Percentiles rank a stretch among this genome's conserved stretches.
These are phyloP conservation scores for Anseranas semipalmata DNA, from an alignment of 2,113 vertebrate species.

Conservation along the genomic window DNA sequence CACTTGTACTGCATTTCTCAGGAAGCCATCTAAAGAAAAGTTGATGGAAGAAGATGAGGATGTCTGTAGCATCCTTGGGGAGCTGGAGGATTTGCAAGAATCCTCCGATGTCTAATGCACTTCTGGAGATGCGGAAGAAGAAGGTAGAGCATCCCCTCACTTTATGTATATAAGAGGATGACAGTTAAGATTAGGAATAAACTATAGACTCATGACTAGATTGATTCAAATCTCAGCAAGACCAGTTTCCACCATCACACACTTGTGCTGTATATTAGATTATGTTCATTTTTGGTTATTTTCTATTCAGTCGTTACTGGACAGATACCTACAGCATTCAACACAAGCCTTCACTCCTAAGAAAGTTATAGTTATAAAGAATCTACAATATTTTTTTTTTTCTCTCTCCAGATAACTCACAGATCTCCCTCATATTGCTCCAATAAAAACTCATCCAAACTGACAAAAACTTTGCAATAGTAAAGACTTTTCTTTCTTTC, in stretches of 20 bases:
- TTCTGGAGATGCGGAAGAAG: slow-evolving; percentile 40
- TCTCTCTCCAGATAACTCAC: background rate
- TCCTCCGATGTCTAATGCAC: slow-evolving; percentile 28
- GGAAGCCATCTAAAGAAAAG: slow-evolving; percentile 32
- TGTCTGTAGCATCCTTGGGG: slow-evolving; percentile 34
- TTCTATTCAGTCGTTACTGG: background rate
- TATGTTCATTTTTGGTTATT: background rate
- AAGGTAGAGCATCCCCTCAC: slow-evolving; percentile 11
- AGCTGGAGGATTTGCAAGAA: slow-evolving; percentile 51
- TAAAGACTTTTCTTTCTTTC: background rate
- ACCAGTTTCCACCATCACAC: background rate
- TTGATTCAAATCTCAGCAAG: background rate
- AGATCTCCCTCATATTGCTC: background rate
- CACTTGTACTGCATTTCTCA: slow-evolving; percentile 13
- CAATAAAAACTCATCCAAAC: background rate
- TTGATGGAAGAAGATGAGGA: slow-evolving; percentile 44
- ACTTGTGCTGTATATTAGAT: background rate
- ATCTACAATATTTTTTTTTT: fast-evolving
- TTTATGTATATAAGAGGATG: slow-evolving; percentile 15
- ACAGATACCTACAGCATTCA: background rate
- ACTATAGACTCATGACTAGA: background rate
- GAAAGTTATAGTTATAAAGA: background rate
- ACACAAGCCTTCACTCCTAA: background rate
- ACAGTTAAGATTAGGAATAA: slow-evolving; percentile 1
- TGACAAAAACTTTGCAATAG: background rate